phyloP scores from a whole-genome alignment of 2,797 vertebrate species.

The Danio aesculapii region DNA sequence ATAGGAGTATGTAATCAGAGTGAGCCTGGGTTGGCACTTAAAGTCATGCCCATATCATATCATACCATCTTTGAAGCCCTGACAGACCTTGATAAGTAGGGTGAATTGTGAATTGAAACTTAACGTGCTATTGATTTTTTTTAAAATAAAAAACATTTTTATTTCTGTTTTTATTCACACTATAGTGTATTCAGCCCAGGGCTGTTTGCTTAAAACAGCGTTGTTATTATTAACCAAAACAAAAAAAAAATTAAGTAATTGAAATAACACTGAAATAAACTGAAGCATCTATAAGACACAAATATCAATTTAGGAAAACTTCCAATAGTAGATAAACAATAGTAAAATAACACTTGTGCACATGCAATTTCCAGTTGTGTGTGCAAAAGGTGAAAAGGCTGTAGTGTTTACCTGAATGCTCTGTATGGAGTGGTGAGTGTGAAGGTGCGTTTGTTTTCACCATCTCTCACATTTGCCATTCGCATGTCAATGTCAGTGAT shows the following conservation, averaged over 20 bases:
- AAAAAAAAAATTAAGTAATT: no score
- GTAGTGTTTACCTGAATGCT: conserved; percentile 76
- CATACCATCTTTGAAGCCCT: not conserved
- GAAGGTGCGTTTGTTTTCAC: conserved; percentile 73
- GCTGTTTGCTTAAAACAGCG: no score
- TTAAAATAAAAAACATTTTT: not conserved
- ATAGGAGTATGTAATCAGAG: no score
- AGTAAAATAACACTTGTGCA: not conserved
- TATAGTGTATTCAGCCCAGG: no score
- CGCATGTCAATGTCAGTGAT: conserved; percentile 85
- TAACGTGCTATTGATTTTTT: not conserved
- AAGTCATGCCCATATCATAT: not conserved
- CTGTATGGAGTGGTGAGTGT: conserved; percentile 83
- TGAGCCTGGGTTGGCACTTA: no score
- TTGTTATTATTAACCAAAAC: no score
- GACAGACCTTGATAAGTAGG: not conserved
- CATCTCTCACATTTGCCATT: conserved; percentile 79
- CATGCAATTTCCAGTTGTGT: not conserved
- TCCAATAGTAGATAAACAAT: not conserved
- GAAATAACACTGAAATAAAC: no score
- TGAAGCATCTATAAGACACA: no score
- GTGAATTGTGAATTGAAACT: not conserved
- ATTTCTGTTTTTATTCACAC: no score
- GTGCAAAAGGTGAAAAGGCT: not conserved
- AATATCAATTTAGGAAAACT: not conserved